Evolutionary conservation across 2,113 vertebrate species (phyloP).

Genomic region (Oenanthe melanoleuca): DNA sequence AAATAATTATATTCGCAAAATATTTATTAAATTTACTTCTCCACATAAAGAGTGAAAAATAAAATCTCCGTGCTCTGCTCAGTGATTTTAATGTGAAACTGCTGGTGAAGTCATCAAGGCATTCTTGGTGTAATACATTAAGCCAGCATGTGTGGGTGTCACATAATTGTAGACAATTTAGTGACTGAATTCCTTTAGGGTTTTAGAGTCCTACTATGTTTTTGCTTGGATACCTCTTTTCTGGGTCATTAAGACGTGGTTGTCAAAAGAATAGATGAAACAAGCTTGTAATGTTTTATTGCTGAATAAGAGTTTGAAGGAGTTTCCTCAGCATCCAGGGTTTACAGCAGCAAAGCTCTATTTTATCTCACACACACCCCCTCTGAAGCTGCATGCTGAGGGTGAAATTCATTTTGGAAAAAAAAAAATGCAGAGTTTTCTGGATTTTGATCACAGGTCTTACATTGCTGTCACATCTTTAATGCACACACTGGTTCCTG

Average conservation of each 20-base stretch:
- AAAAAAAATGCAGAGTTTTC: background rate
- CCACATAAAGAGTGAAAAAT: background rate
- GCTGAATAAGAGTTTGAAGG: constrained; percentile 36
- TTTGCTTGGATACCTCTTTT: constrained; percentile 45
- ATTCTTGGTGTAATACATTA: constrained; percentile 5
- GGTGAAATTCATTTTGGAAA: background rate
- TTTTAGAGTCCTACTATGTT: constrained; percentile 18
- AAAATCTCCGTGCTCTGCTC: background rate
- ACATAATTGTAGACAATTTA: constrained; percentile 47
- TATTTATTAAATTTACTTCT: constrained; percentile 29
- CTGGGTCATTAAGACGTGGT: constrained; percentile 47
- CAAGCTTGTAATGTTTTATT: constrained; percentile 42
- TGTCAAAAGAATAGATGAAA: constrained; percentile 57
- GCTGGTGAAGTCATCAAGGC: background rate
- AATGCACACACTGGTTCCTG: background rate
- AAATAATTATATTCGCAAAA: constrained; percentile 18
- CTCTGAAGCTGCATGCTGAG: background rate
- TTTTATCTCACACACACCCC: background rate
- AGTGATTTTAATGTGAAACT: constrained; percentile 45
- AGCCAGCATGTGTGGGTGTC: background rate
- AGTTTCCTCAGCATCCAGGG: background rate
- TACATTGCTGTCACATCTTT: background rate
- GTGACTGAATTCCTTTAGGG: constrained; percentile 43
- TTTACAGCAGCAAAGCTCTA: constrained; percentile 7
- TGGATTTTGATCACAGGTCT: background rate